These are phyloP conservation scores for Argyrosomus regius DNA, from an alignment of 2,797 vertebrate genomes.

Conservation along the genomic window DNA sequence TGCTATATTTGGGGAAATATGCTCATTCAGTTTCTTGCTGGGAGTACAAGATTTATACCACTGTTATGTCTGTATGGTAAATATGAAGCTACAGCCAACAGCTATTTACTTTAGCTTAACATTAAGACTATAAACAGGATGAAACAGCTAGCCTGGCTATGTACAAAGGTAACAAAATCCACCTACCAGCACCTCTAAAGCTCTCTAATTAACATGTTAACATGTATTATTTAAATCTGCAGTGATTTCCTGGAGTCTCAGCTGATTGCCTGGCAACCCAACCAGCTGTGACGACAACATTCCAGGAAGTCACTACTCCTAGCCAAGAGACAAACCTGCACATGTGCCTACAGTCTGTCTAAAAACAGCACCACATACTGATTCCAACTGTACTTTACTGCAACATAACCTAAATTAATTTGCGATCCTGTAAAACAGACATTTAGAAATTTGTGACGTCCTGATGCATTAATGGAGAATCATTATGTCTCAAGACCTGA, in stretches of 20 bases:
- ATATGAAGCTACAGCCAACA: not conserved
- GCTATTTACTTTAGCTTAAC: not conserved
- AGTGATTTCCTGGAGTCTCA: no score
- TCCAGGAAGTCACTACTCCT: no score
- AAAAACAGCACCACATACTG: not conserved
- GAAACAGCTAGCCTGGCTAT: not conserved
- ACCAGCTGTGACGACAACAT: no score
- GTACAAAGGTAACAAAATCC: not conserved
- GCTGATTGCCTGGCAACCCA: no score
- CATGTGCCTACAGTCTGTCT: not conserved
- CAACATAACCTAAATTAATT: not conserved
- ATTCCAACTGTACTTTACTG: not conserved
- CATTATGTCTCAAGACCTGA: slow-evolving; percentile 2
- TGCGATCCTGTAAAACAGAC: not conserved
- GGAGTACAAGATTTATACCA: not conserved
- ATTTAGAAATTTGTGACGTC: slow-evolving; percentile 13
- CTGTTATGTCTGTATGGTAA: not conserved
- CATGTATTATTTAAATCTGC: no score
- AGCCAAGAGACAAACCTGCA: no score
- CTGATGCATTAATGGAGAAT: slow-evolving; percentile 25
- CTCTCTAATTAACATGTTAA: not conserved
- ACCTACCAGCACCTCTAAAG: not conserved
- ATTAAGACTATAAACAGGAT: not conserved
- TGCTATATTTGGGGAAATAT: not conserved
- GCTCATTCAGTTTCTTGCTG: not conserved